Evolutionary conservation across 1,140 invertebrate genomes (phyloP).

Genomic region (Hestina assimilis): DNA sequence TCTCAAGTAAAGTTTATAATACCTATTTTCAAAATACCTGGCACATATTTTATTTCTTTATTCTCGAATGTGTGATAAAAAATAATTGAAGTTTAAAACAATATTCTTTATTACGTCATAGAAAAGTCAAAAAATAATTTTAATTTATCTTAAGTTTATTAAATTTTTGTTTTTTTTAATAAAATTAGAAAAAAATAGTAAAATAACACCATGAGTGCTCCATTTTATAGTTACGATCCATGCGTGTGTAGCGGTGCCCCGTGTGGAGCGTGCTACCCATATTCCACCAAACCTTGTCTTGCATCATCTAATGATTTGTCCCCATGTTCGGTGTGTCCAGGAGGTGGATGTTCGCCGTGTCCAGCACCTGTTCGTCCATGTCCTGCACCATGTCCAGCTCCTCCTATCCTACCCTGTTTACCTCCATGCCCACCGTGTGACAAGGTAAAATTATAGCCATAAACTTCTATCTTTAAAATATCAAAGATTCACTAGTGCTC

Average conservation of each 20-base stretch:
- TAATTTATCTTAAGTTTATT: not conserved
- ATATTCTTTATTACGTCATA: too few relatives aligned
- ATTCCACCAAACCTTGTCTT: slow-evolving; percentile 55
- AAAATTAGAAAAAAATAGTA: slow-evolving; percentile 32
- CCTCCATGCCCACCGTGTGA: slow-evolving; percentile 63
- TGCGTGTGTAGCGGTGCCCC: slow-evolving; percentile 54
- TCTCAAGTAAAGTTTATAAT: too few relatives aligned
- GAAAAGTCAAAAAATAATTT: not conserved
- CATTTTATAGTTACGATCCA: slow-evolving; percentile 61
- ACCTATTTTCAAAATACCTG: too few relatives aligned
- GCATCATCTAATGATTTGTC: slow-evolving; percentile 51
- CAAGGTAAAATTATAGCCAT: too few relatives aligned
- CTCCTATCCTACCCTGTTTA: slow-evolving; percentile 54
- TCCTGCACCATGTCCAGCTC: slow-evolving; percentile 46
- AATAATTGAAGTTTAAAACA: too few relatives aligned
- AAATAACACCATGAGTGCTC: slow-evolving; percentile 50
- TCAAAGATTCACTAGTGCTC: too few relatives aligned
- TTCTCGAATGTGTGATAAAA: too few relatives aligned
- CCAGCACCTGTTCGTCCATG: slow-evolving; percentile 64
- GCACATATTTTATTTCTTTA: too few relatives aligned
- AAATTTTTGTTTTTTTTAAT: not conserved
- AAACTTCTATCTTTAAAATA: too few relatives aligned
- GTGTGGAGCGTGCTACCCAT: slow-evolving; percentile 61
- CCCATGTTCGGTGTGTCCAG: slow-evolving; percentile 57
- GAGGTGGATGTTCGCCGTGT: slow-evolving; percentile 62